Evolutionary conservation across 53 echinoderm and acorn worm genomes (phyloP).

Genomic region (Astropecten irregularis): DNA sequence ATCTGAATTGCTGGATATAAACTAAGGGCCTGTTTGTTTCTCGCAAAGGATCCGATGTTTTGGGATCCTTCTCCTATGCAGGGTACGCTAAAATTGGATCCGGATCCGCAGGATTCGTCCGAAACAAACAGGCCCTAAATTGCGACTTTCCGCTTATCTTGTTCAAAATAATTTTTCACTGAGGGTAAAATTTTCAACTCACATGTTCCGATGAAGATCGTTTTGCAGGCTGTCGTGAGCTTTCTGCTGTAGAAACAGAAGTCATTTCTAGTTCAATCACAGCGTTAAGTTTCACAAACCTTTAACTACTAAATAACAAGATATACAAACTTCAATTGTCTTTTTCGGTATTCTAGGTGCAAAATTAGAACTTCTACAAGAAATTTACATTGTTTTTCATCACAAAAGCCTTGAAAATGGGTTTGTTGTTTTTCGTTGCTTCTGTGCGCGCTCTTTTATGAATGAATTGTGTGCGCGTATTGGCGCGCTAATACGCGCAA

Average conservation of each 20-base stretch:
- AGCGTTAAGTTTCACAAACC: not conserved
- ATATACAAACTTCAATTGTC: not conserved
- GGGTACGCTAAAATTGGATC: too few relatives aligned
- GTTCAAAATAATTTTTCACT: not conserved
- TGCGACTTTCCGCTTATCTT: not conserved
- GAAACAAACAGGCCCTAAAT: not conserved
- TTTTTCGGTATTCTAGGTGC: not conserved
- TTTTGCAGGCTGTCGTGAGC: not conserved
- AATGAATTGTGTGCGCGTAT: not conserved
- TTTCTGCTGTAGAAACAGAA: not conserved
- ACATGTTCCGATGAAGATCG: not conserved
- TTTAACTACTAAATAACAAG: not conserved
- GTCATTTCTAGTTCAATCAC: not conserved
- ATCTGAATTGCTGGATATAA: not conserved
- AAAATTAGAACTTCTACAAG: not conserved
- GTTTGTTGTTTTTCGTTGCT: not conserved
- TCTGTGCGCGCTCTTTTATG: constrained; percentile 24
- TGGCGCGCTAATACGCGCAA: not conserved
- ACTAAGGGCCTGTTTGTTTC: not conserved
- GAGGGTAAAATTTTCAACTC: not conserved
- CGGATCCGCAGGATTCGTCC: too few relatives aligned
- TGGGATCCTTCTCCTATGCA: too few relatives aligned
- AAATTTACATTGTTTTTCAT: not conserved
- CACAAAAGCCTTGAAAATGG: not conserved
- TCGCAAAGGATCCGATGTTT: too few relatives aligned